These are phyloP conservation scores for Morpho achilles DNA, from an alignment of 2,888 invertebrate species.

Conservation along the genomic window DNA sequence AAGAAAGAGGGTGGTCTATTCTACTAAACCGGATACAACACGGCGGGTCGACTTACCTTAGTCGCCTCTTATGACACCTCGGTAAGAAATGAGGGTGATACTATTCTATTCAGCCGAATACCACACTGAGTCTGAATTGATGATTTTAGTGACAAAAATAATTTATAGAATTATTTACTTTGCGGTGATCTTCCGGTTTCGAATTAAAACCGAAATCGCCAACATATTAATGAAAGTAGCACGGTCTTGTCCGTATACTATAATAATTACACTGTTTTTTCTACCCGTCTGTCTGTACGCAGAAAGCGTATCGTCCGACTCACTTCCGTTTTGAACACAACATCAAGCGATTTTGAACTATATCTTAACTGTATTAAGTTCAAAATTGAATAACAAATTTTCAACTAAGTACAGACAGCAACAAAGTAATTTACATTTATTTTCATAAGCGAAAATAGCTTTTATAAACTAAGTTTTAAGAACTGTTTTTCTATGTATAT, in stretches of 20 bases:
- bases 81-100: no score
- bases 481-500: slow-evolving; percentile 8
- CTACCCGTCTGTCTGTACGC: slow-evolving; percentile 46
- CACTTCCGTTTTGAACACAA: slow-evolving; percentile 36
- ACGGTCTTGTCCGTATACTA: slow-evolving; percentile 42
- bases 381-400: slow-evolving; percentile 9
- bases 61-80: no score
- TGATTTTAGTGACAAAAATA: no score
- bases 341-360: slow-evolving; percentile 12
- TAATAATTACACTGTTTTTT: slow-evolving; percentile 45
- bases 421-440: slow-evolving; percentile 17
- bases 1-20: no score
- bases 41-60: no score
- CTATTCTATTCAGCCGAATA: no score
- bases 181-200: slow-evolving; percentile 25
- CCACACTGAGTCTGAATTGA: no score
- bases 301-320: slow-evolving; percentile 58
- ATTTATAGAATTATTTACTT: no score
- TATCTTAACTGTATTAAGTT: slow-evolving; percentile 14
- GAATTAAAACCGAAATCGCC: slow-evolving; percentile 34
- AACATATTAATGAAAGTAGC: slow-evolving; percentile 45
- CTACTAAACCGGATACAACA: no score
- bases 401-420: slow-evolving; percentile 24
- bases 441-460: slow-evolving; percentile 14
- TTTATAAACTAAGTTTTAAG: slow-evolving; percentile 14